phyloP scores from a whole-genome alignment of 2,113 vertebrate genomes.

The Heteronetta atricapilla region DNA sequence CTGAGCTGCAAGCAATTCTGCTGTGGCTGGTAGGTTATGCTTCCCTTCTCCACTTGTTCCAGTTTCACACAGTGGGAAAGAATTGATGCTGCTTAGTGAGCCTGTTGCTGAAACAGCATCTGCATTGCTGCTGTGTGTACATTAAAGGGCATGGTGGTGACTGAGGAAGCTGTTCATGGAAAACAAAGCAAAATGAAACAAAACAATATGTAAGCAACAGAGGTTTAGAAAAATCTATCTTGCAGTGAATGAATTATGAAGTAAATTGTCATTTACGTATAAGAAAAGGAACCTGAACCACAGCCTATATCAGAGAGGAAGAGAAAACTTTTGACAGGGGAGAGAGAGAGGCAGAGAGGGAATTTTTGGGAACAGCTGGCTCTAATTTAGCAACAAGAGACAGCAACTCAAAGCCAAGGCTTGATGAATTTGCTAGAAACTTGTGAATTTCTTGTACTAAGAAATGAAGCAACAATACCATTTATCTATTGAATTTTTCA shows the following conservation, averaged over 20 bases:
- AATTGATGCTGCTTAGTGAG: neutral
- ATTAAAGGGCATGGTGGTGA: neutral
- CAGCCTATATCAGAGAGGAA: too few relatives aligned
- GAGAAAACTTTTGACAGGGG: neutral
- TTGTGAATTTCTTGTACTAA: too few relatives aligned
- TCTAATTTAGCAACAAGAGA: too few relatives aligned
- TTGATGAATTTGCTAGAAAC: too few relatives aligned
- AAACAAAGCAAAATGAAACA: neutral
- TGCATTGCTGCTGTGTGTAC: neutral
- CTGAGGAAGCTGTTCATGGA: neutral
- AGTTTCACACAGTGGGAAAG: neutral
- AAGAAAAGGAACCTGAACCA: neutral
- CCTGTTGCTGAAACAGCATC: neutral
- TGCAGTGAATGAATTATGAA: neutral
- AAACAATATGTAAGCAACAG: neutral
- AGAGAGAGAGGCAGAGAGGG: neutral
- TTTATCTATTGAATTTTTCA: too few relatives aligned
- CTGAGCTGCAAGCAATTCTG: neutral
- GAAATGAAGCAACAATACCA: too few relatives aligned
- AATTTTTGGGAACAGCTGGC: neutral
- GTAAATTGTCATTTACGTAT: neutral
- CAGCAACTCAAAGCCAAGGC: too few relatives aligned
- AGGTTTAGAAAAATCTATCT: neutral
- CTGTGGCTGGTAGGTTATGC: neutral
- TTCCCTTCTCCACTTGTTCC: neutral